Evolutionary conservation across 2,113 vertebrate species (phyloP), one percentile per base, ranked within the genome.

Genomic region (Triplophysa siluroides): DNA sequence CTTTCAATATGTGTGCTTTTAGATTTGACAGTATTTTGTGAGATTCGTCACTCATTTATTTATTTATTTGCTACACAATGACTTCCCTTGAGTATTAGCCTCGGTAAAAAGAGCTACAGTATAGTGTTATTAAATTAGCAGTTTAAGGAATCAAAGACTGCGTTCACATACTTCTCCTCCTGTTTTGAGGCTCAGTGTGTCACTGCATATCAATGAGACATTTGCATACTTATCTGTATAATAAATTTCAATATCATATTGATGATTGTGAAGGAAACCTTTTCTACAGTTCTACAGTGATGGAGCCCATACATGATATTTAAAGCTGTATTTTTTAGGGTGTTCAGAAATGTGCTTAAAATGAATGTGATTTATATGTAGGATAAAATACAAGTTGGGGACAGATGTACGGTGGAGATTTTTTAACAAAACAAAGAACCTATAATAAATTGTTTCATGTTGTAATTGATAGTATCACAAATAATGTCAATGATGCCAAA

Each of bases 191-290:
- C 41, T 58, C 54, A 50, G 41, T 64, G 54, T 18, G 18, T 68
- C 29, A 47, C 54, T 50, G 72, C 63, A 81, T 76, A 41, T 69
- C 24, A 81, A 38, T 76, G 72, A 62, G 38, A 24, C 8, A 68
- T 61, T 67, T 76, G 54, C 71, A 81, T 41, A 14, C 41, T 8
- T 68, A 21, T 33, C 38, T 68, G 18, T 64, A 61, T 62, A 19
- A 29, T 76, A 52, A 21, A 33, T 52, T 76, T 60, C 12, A 21
- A 75, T 58, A 13, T 50, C 18, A 58, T 62, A 50, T 62, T 38
- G 18, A 66, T 66, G 23, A 63, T 29, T 66, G n/a, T 66, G 50
- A 80, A 64, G 38, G 38, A 47, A 80, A 74, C n/a, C 8, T 38
- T 29, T 80, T 45, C 6, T 73, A 24, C 62, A 60, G 16, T 45